Percentiles rank a stretch among this genome's conserved stretches.
Evolutionary conservation across 1,140 invertebrate species (phyloP).

Genomic region (Araneus ventricosus): DNA sequence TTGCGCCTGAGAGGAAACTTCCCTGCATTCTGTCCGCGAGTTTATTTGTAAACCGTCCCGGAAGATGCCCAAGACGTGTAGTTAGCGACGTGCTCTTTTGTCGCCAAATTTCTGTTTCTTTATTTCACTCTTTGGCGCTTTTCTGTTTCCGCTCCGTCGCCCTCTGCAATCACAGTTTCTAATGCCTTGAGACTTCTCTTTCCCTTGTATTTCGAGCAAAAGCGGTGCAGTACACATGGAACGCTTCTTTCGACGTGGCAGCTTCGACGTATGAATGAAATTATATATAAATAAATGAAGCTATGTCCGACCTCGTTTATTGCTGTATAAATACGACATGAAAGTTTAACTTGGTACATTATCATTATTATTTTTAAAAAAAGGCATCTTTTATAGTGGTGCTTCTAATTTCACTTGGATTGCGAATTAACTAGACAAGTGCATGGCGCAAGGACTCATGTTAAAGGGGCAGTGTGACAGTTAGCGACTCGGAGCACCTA

Average conservation of each 20-base stretch:
- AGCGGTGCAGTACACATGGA: background rate
- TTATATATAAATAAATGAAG: background rate
- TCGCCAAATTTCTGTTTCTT: constrained; percentile 72
- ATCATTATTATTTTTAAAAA: too few relatives aligned
- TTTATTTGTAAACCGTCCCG: constrained; percentile 56
- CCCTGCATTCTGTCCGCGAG: background rate
- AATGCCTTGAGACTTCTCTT: constrained; percentile 12
- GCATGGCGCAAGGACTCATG: too few relatives aligned
- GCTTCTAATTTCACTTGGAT: too few relatives aligned
- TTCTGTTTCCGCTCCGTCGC: constrained; percentile 69
- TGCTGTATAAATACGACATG: too few relatives aligned
- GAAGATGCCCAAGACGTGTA: constrained; percentile 35
- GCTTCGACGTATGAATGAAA: background rate
- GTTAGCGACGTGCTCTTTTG: constrained; percentile 62
- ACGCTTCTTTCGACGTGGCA: background rate
- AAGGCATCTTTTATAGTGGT: too few relatives aligned
- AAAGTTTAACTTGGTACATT: too few relatives aligned
- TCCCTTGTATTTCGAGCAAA: background rate
- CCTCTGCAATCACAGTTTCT: constrained; percentile 59
- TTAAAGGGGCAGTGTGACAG: too few relatives aligned
- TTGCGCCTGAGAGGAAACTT: background rate
- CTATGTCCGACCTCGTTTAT: too few relatives aligned
- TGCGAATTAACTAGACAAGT: too few relatives aligned
- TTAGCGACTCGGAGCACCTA: too few relatives aligned
- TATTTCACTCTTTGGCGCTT: constrained; percentile 72